Conservation (phyloP, 2,113 vertebrate species). For the Coracopsis vasa region DNA sequence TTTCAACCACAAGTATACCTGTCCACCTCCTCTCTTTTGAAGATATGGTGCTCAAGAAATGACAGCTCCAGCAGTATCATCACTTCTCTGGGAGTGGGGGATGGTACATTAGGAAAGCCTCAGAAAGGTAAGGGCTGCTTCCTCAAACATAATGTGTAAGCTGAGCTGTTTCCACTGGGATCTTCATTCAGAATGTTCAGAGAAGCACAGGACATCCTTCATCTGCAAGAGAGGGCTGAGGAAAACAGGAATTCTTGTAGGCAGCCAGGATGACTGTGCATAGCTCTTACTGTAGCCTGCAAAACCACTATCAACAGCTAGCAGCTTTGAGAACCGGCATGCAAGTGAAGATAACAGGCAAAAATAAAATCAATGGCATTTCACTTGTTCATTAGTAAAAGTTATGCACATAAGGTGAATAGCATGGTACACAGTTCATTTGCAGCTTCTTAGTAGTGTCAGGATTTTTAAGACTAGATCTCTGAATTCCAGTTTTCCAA, state of each 20-base stretch:
- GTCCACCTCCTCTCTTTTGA: neutral
- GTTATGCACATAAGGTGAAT: neutral
- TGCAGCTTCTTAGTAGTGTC: neutral
- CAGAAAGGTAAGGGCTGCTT: neutral
- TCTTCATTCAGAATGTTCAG: neutral
- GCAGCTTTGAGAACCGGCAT: neutral
- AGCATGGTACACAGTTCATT: neutral
- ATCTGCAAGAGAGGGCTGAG: neutral
- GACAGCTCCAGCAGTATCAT: neutral
- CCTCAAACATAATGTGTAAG: neutral
- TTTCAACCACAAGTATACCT: neutral
- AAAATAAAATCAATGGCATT: neutral
- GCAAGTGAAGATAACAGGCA: neutral
- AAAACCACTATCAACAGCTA: neutral
- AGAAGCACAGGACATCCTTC: neutral
- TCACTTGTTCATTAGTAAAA: neutral
- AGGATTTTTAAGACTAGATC: neutral
- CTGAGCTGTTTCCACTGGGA: neutral
- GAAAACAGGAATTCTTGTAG: neutral
- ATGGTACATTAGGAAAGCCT: neutral
- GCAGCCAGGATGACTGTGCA: neutral
- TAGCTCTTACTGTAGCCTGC: neutral
- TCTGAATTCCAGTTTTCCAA: neutral
- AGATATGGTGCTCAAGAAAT: neutral
- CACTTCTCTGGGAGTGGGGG: neutral